Conservation (phyloP, 2,888 invertebrate genomes). For the Hypsopygia costalis region DNA sequence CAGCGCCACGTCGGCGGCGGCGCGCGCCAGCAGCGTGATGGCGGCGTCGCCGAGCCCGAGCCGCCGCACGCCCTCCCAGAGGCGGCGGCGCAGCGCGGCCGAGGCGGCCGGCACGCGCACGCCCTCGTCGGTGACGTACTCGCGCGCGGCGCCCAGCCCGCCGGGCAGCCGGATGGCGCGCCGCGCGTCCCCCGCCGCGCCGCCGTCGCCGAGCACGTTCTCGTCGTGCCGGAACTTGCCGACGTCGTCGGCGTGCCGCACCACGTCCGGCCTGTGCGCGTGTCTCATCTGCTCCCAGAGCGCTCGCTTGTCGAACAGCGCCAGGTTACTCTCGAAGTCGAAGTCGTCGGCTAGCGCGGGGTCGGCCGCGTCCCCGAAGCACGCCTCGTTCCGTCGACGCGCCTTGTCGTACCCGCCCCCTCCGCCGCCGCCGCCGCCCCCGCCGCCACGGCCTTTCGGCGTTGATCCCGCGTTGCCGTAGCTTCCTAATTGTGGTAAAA, state of each 20-base stretch:
- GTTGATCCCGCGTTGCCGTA: conserved; percentile 48
- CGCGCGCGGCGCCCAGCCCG: conserved; percentile 72
- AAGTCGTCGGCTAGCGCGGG: conserved; percentile 87
- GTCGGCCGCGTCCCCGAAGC: conserved; percentile 88
- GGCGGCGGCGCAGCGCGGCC: conserved; percentile 82
- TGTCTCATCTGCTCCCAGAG: conserved; percentile 60
- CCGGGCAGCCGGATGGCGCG: conserved; percentile 85
- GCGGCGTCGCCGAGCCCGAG: conserved; percentile 78
- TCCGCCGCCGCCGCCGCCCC: conserved; percentile 66
- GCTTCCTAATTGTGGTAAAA: conserved; percentile 31
- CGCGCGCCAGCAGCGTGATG: conserved; percentile 89
- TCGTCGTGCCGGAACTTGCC: conserved; percentile 89
- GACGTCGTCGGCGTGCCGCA: conserved; percentile 55
- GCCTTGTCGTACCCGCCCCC: conserved; percentile 44
- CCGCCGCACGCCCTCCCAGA: conserved; percentile 73
- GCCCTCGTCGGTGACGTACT: conserved; percentile 90
- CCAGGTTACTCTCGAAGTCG: conserved; percentile 96
- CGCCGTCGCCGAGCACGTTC: conserved; percentile 82
- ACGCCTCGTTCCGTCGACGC: conserved; percentile 85
- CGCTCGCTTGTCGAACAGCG: conserved; percentile 90
- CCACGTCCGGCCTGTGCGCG: conserved; percentile 54
- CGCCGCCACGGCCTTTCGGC: conserved; percentile 72
- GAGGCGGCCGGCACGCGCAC: conserved; percentile 89
- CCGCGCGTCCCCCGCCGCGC: conserved; percentile 17
- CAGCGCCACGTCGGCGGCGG: conserved; percentile 90